Conservation (phyloP, 2,888 invertebrate genomes). For the Marasmarcha lunaedactyla region DNA sequence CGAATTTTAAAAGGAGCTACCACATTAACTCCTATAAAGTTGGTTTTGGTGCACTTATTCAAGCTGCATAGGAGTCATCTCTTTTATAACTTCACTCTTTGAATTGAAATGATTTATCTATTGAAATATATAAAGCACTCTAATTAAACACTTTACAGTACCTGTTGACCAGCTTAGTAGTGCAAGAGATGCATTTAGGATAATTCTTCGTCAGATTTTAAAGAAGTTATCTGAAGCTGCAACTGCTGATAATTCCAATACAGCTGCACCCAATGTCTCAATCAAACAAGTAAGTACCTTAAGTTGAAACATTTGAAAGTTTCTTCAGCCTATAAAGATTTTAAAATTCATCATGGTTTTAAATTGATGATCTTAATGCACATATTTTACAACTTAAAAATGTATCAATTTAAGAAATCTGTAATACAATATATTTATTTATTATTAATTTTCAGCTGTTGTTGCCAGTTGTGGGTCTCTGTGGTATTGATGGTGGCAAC, state of each 20-base stretch:
- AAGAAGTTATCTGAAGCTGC: constrained; percentile 61
- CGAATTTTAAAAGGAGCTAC: too few species aligned
- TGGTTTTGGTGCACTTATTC: too few species aligned
- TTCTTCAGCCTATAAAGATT: too few species aligned
- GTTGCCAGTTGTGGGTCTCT: constrained; percentile 77
- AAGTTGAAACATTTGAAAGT: too few species aligned
- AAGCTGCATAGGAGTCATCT: too few species aligned
- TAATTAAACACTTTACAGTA: too few species aligned
- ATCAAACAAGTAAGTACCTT: constrained; percentile 56
- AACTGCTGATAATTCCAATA: constrained; percentile 48
- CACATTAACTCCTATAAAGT: too few species aligned
- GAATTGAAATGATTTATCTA: too few species aligned
- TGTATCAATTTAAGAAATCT: not conserved
- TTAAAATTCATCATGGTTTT: too few species aligned
- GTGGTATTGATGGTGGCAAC: constrained; percentile 75
- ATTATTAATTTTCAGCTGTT: constrained; percentile 62
- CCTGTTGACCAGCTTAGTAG: constrained; percentile 79
- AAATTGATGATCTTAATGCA: too few species aligned
- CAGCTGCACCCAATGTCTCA: constrained; percentile 53
- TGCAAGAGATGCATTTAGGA: constrained; percentile 64
- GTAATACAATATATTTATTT: not conserved
- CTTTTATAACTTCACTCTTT: too few species aligned
- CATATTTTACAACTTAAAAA: constrained; percentile 4
- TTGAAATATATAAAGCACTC: too few species aligned
- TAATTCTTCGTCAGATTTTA: constrained; percentile 54